Percentiles rank a stretch among this genome's conserved stretches.
phyloP scores from a whole-genome alignment of 2,113 vertebrate genomes.

The Mirounga angustirostris region DNA sequence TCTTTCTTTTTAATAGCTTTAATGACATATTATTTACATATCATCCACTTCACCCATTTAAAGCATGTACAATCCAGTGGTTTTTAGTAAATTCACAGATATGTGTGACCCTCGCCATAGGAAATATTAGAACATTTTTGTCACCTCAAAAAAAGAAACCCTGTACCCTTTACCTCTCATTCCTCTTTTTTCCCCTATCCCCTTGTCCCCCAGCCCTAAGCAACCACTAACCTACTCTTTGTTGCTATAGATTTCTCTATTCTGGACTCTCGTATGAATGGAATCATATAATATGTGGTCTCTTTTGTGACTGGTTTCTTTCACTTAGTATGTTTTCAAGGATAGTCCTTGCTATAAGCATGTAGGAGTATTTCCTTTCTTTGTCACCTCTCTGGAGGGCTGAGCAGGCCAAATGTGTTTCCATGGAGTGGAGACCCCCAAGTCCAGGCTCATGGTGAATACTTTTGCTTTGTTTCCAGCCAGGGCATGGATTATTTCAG shows the following conservation, averaged over 20 bases:
- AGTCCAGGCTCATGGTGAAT: slow-evolving; percentile 87
- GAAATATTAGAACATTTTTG: background rate
- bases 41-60: background rate
- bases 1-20: background rate
- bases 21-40: background rate
- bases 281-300: background rate
- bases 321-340: background rate
- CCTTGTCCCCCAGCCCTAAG: background rate
- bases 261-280: background rate
- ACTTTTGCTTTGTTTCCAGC: slow-evolving; percentile 89
- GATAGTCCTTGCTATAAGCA: background rate
- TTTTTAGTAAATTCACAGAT: background rate
- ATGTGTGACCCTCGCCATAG: background rate
- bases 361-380: background rate
- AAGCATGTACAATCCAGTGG: background rate
- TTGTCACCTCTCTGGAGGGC: slow-evolving; percentile 90
- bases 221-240: background rate
- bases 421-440: slow-evolving; percentile 93
- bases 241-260: background rate
- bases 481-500: slow-evolving; percentile 90
- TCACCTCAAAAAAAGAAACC: background rate
- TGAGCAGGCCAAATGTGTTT: slow-evolving; percentile 93
- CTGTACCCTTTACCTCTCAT: background rate
- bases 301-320: background rate
- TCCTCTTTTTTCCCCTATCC: background rate